Base-by-base conservation (phyloP, 1,140 invertebrate species). In the Vanessa tameamea region DNA sequence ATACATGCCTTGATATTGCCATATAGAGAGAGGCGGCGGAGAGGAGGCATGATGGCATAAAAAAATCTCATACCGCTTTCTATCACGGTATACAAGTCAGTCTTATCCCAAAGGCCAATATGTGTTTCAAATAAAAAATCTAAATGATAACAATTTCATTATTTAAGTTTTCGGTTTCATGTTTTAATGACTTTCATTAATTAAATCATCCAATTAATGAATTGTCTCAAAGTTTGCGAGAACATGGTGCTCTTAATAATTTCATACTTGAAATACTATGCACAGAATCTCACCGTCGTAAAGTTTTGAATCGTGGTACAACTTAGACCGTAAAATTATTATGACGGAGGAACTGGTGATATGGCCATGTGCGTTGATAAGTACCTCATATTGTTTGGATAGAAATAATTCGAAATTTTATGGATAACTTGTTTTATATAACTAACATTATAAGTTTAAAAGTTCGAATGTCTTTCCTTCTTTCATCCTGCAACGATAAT, bases 271-370 rank as follows among this genome's bases (percentile, higher is more conserved):
- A 68, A 68, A 47, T 16, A 47, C 20, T 59, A 59, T 69, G 43
- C 67, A 47, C 14, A 47, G 55, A 72, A 66, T 72, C 70, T 72
- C 64, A 47, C 48, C 12, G 16, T 47, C 63, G 26, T 64, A 57
- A 72, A 72, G 63, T 72, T 66, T 66, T 23, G 53, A 53, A 37
- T 65, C 51, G 61, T 59, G 51, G 57, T 68, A 68, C 64, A 72
- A 65, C 50, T 65, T 72, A 3, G 51, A 43, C 20, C 64, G 70
- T 72, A 72, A 72, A 72, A 72, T 72, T 72, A 72, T 72, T 72
- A 72, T 48, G 63, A 65, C 13, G 11, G 50, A 59, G 55, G 11
- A 59, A 61, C 23, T 37, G 16, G 31, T 61, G 31, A 37, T 61
- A 61, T 31, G 15, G 57, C 31, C 14, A 23, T 55, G 16, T 20